These are phyloP conservation scores for Istiophorus platypterus DNA, from an alignment of 2,113 vertebrate species.

Conservation along the genomic window DNA sequence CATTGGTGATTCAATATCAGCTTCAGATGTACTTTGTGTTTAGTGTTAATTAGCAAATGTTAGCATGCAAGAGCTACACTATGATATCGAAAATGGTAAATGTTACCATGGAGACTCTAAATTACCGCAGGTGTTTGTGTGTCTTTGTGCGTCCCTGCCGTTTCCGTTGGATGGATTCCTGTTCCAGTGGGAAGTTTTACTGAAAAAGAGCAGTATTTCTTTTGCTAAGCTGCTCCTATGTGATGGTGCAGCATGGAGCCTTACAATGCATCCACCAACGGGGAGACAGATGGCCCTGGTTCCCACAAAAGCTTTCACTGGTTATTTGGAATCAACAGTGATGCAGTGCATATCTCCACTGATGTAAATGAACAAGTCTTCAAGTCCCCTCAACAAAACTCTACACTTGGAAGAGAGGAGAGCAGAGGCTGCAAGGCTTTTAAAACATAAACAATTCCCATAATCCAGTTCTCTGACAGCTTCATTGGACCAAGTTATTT, in stretches of 20 bases:
- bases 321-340: slow-evolving; percentile 47
- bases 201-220: slow-evolving; percentile 51
- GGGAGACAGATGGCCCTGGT: slow-evolving; percentile 61
- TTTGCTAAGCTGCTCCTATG: slow-evolving; percentile 29
- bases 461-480: slow-evolving; percentile 29
- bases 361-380: slow-evolving; percentile 24
- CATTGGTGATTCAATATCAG: no score
- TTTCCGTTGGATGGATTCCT: slow-evolving; percentile 33
- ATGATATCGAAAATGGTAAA: no score
- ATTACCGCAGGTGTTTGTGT: slow-evolving; percentile 6
- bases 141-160: slow-evolving; percentile 19
- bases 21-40: no score
- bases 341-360: slow-evolving; percentile 22
- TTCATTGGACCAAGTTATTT: slow-evolving; percentile 39
- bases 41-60: no score
- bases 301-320: slow-evolving; percentile 48
- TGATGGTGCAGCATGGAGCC: slow-evolving; percentile 30
- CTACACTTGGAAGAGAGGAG: not conserved
- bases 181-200: slow-evolving; percentile 36
- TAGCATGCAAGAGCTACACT: no score
- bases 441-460: slow-evolving; percentile 43
- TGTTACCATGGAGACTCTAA: not conserved
- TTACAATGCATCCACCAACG: slow-evolving; percentile 45
- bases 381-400: not conserved
- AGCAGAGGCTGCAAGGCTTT: slow-evolving; percentile 4